Base-by-base conservation (phyloP, 1,140 invertebrate genomes). In the Panulirus ornatus region DNA sequence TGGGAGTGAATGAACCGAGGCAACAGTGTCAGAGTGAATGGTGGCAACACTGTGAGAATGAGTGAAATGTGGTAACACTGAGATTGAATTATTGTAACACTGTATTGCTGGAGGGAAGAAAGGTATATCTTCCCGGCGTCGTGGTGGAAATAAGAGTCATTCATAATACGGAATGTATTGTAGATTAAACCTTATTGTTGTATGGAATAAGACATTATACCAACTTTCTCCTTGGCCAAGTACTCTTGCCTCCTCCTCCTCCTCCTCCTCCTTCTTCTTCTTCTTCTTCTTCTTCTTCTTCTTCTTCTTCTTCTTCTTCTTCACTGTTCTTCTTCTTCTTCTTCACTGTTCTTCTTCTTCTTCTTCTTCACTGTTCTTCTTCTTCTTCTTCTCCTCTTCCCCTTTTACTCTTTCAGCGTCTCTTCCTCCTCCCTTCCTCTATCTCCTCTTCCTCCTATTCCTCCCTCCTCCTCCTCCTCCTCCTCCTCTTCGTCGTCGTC, bases 131-230 rank as follows among this genome's bases (percentile, higher is more conserved):
- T n/a, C 5, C 0, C 27, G 5, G 58, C 58, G 58, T 30, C 27
- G 5, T 8, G n/a, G n/a, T 1, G 58, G 58, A 30, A 66, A 66
- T 66, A 66, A 66, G 58, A 66, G n/a, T 66, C 58, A 66, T 66
- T 66, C 58, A 66, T 66, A 66, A 66, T 66, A 30, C 27, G 22
- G n/a, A 66, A 66, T 66, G 27, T 66, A 66, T 30, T n/a, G 58
- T 66, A 30, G 27, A 66, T 6, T 66, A 66, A 27, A 66, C n/a
- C 58, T 66, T 66, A 27, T 66, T 66, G 54, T 58, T 58, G 58
- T n/a, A n/a, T n/a, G n/a, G n/a, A n/a, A n/a, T n/a, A n/a, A n/a
- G n/a, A n/a, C n/a, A n/a, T n/a, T n/a, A n/a, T n/a, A n/a, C n/a
- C n/a, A n/a, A n/a, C n/a, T n/a, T 66, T 34, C 58, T 66, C n/a